Conservation (phyloP, 1,140 invertebrate species). For the Neodiprion pinetum region DNA sequence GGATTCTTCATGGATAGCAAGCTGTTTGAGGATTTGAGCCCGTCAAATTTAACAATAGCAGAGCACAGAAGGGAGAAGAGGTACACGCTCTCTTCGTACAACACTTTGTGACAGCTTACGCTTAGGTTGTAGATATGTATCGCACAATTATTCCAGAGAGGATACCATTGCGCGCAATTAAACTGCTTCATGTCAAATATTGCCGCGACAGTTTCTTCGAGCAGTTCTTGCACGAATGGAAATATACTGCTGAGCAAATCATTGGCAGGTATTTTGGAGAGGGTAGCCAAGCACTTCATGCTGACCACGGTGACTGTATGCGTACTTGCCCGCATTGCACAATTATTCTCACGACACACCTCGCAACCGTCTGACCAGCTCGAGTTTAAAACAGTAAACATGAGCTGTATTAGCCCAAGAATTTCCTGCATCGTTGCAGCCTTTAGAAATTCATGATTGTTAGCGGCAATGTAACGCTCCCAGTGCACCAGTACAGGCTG, state of each 20-base stretch:
- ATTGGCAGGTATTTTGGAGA: constrained; percentile 27
- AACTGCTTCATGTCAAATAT: constrained; percentile 30
- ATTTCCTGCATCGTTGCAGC: constrained; percentile 16
- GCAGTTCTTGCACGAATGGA: constrained; percentile 18
- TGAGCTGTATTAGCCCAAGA: constrained; percentile 6
- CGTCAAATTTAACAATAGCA: constrained; percentile 32
- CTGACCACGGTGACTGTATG: constrained; percentile 28
- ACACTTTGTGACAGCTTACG: constrained; percentile 22
- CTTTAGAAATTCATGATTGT: constrained; percentile 22
- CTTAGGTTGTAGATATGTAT: constrained; percentile 40
- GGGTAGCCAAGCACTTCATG: constrained; percentile 26
- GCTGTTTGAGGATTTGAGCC: constrained; percentile 16
- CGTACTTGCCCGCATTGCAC: constrained; percentile 33
- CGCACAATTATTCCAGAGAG: constrained; percentile 34
- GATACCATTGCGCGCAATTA: constrained; percentile 34
- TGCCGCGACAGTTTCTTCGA: constrained; percentile 24
- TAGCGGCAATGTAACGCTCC: constrained; percentile 27
- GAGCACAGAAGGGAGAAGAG: constrained; percentile 35
- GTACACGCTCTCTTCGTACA: constrained; percentile 31
- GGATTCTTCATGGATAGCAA: constrained; percentile 34
- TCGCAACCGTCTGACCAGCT: constrained; percentile 30
- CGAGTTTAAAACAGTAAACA: constrained; percentile 10
- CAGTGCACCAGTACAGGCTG: constrained; percentile 36
- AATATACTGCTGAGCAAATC: constrained; percentile 27
- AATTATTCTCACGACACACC: constrained; percentile 24